Evolutionary conservation across 2,888 invertebrate genomes (phyloP).

Genomic region (Stratiomys singularior): DNA sequence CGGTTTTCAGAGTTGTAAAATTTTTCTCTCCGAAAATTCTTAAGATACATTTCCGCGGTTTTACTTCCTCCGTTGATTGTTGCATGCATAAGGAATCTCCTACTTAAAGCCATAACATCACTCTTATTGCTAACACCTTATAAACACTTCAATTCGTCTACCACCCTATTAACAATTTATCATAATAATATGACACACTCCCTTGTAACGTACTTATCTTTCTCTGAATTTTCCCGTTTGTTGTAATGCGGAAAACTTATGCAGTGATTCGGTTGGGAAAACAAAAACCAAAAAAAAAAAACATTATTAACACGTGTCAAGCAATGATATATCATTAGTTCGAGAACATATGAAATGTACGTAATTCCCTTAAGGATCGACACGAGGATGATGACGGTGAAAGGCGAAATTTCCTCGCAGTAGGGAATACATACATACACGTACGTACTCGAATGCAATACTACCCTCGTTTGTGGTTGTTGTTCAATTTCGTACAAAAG

Average conservation of each 20-base stretch:
- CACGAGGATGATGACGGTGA: conserved; percentile 24
- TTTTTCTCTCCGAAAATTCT: no score
- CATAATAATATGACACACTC: conserved; percentile 38
- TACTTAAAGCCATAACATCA: no score
- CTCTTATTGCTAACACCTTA: no score
- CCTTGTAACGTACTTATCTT: background rate
- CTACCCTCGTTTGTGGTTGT: conserved; percentile 32
- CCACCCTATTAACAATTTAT: conserved; percentile 49
- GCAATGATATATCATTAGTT: conserved; percentile 50
- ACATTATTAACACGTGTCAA: conserved; percentile 52
- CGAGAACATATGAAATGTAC: background rate
- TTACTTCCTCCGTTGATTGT: no score
- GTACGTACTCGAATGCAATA: conserved; percentile 8
- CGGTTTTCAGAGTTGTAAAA: no score
- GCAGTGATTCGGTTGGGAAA: conserved; percentile 43
- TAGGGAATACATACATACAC: no score
- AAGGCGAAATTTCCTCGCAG: background rate
- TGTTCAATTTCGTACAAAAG: conserved; percentile 26
- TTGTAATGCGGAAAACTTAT: conserved; percentile 22
- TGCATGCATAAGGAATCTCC: no score
- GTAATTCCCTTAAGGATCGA: background rate
- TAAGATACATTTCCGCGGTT: no score
- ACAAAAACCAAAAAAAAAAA: conserved; percentile 37
- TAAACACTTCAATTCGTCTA: no score
- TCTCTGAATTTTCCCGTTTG: background rate